Evolutionary conservation across 1,140 invertebrate species (phyloP).

Genomic region (Harlomillsia oculata): DNA sequence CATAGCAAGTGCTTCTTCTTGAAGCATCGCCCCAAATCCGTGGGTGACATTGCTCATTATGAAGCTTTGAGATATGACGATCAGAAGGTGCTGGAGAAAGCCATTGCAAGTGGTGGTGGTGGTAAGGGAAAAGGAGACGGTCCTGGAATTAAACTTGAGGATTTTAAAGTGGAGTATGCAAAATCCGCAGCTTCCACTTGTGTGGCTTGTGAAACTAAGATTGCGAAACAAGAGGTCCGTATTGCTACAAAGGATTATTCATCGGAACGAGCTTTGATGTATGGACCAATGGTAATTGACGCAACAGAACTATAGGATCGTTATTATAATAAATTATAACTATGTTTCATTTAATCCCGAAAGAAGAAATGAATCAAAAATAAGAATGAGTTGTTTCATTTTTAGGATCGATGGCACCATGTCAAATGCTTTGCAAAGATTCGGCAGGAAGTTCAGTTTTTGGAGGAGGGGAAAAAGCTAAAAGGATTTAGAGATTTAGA

Average conservation of each 20-base stretch:
- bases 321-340: neutral
- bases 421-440: conserved; percentile 79
- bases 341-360: neutral
- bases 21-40: conserved; percentile 58
- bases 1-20: conserved; percentile 81
- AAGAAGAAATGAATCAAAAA: neutral
- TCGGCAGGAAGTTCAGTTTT: conserved; percentile 65
- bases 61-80: conserved; percentile 74
- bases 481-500: conserved; percentile 63
- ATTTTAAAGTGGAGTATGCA: conserved; percentile 77
- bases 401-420: conserved; percentile 69
- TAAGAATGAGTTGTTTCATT: neutral
- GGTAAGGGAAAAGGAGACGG: neutral
- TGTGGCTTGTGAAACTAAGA: conserved; percentile 73
- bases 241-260: conserved; percentile 80
- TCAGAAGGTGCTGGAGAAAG: conserved; percentile 66
- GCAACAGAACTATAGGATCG: neutral
- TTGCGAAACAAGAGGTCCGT: conserved; percentile 69
- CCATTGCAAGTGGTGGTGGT: conserved; percentile 3
- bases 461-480: conserved; percentile 56
- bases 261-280: conserved; percentile 63
- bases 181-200: conserved; percentile 75
- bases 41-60: conserved; percentile 73
- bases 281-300: conserved; percentile 52
- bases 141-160: conserved; percentile 38